Evolutionary conservation across 1,140 invertebrate species (phyloP), one percentile per base, ranked within the genome.

Genomic region (Drosophila suzukii): DNA sequence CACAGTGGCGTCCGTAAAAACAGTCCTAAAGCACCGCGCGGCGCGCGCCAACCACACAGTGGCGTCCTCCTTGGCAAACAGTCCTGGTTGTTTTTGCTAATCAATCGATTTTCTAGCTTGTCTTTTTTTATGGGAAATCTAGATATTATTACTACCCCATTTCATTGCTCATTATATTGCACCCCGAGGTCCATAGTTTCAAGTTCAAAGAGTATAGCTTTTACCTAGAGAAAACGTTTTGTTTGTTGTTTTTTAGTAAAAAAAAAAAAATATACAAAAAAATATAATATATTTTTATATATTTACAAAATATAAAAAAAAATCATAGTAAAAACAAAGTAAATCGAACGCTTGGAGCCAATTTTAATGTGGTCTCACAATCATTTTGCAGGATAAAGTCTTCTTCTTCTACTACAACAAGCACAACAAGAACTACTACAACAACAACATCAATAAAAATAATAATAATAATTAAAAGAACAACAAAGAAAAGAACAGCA

Each of bases 341-440:
- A 71, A 80, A 57, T 61, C 66, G 63, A 74, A 58, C 39, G 63
- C 63, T 75, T 81, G 78, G 77, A 88, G 80, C 55, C 72, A 79
- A 73, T 82, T 91, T 91, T 91, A 92, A 92, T 88, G 84, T 89
- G 82, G 86, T 86, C 88, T 91, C 83, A 91, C 85, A 91, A 91
- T 92, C 91, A 91, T 91, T 91, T 91, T 91, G 81, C 90, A 92
- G 90, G 91, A 91, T 86, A 91, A 92, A 92, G 88, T 75, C 84
- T 80, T 79, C 91, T 91, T 75, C 85, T 91, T 73, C 90, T 91
- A 90, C 89, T 83, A 90, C 86, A 72, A 90, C 76, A 77, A 90
- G 85, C 84, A 91, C 84, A 79, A 88, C 74, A 83, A 51, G 49
- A 51, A 51, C 49, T 51, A 86, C 79, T 75, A 90, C 63, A 70